Percentiles rank a stretch among this genome's conserved stretches.
phyloP scores from a whole-genome alignment of 2,888 invertebrate species.

The Euphydryas editha region DNA sequence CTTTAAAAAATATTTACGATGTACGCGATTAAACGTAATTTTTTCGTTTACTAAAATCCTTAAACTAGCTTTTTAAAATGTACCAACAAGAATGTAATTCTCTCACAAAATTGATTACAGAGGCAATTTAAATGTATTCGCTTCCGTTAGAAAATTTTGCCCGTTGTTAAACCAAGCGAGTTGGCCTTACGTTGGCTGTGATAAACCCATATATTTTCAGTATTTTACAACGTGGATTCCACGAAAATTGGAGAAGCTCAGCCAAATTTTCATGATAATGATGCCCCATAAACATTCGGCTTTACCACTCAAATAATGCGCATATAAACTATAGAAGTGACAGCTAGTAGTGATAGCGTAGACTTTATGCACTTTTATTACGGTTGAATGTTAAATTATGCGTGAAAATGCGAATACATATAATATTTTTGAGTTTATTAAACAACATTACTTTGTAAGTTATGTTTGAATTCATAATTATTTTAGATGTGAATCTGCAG shows the following conservation, averaged over 20 bases:
- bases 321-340: conserved; percentile 42
- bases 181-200: conserved; percentile 43
- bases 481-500: too few species aligned
- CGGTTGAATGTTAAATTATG: conserved; percentile 25
- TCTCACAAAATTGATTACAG: conserved; percentile 46
- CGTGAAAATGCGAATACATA: conserved; percentile 19
- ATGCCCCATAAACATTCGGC: conserved; percentile 47
- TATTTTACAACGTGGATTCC: conserved; percentile 48
- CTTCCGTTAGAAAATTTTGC: conserved; percentile 36
- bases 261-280: conserved; percentile 50
- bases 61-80: not conserved
- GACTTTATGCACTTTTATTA: conserved; percentile 39
- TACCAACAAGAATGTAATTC: conserved; percentile 1
- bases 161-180: conserved; percentile 41
- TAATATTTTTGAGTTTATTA: not conserved
- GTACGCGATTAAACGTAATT: not conserved
- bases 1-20: not conserved
- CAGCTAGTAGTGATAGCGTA: conserved; percentile 39
- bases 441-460: not conserved
- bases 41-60: not conserved
- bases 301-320: conserved; percentile 47
- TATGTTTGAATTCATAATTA: not conserved
- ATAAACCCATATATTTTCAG: conserved; percentile 48
- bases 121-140: conserved; percentile 42
- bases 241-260: conserved; percentile 47